phyloP scores from a whole-genome alignment of 2,888 invertebrate genomes.

The Endomychus coccineus region DNA sequence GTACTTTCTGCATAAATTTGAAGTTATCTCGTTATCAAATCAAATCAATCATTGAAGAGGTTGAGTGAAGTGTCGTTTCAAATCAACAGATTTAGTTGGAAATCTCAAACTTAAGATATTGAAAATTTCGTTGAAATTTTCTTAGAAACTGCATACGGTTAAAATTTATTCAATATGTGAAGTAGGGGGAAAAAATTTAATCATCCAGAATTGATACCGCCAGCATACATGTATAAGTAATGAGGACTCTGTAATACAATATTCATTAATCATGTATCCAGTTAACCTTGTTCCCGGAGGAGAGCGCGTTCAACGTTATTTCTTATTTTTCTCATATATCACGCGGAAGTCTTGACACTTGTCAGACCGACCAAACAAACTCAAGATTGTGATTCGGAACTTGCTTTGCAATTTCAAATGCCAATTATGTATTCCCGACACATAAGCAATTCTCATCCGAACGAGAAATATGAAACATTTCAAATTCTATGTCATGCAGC shows the following conservation, averaged over 20 bases:
- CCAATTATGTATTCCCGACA: constrained; percentile 44
- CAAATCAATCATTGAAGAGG: too few relatives aligned
- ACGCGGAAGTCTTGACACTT: constrained; percentile 38
- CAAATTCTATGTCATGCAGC: constrained; percentile 39
- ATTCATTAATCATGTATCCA: constrained; percentile 37
- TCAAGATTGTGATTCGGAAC: constrained; percentile 29
- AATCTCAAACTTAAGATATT: too few relatives aligned
- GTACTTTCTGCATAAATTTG: too few relatives aligned
- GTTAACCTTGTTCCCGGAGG: constrained; percentile 34
- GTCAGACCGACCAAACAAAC: constrained; percentile 32
- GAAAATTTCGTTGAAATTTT: too few relatives aligned
- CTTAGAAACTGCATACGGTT: too few relatives aligned
- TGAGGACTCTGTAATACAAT: constrained; percentile 30
- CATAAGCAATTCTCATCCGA: constrained; percentile 42
- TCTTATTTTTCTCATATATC: constrained; percentile 41
- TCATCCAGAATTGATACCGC: constrained; percentile 12
- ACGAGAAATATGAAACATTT: constrained; percentile 42
- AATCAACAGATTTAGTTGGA: too few relatives aligned
- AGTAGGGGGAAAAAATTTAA: too few relatives aligned
- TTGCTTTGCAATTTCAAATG: constrained; percentile 38
- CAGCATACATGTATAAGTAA: constrained; percentile 35
- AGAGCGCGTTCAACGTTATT: constrained; percentile 29
- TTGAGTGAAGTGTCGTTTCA: too few relatives aligned
- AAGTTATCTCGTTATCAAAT: too few relatives aligned
- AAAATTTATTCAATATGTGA: too few relatives aligned